Conservation (phyloP, 2,888 invertebrate genomes). For the Chorisops tibialis region DNA sequence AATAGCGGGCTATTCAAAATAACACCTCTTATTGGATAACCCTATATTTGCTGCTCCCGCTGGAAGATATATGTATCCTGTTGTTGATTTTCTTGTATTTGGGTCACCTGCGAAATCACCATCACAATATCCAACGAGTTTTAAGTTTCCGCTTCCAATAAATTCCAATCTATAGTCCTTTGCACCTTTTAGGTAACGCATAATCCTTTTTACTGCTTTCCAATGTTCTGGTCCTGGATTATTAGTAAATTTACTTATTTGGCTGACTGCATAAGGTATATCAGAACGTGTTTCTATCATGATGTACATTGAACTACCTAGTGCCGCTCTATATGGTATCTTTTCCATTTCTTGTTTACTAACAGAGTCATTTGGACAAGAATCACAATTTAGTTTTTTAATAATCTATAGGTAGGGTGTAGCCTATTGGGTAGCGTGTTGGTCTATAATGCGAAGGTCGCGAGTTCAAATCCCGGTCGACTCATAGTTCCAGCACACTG, state of each 20-base stretch:
- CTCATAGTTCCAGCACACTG: no score
- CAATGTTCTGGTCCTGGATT: no score
- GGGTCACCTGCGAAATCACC: conserved; percentile 12
- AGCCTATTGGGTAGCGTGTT: no score
- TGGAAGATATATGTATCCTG: conserved; percentile 23
- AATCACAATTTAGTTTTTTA: no score
- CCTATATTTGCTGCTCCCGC: conserved; percentile 1
- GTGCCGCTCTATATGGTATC: conserved; percentile 31
- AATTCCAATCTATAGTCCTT: not conserved
- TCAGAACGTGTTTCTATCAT: conserved; percentile 32
- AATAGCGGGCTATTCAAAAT: no score
- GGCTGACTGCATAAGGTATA: conserved; percentile 34
- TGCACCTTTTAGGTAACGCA: no score
- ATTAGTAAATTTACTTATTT: conserved; percentile 33
- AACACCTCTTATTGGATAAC: no score
- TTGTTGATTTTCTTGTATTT: conserved; percentile 11
- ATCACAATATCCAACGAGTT: not conserved
- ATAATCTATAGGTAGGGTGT: no score
- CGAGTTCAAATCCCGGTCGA: no score
- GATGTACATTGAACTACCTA: conserved; percentile 31
- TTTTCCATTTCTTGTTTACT: conserved; percentile 26
- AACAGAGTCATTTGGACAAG: no score
- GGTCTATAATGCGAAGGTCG: no score
- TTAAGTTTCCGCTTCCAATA: not conserved
- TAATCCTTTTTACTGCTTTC: conserved; percentile 5